A percentile compares a stretch with the other conserved stretches of the same genome.
phyloP scores from a whole-genome alignment of 2,888 invertebrate genomes.

The Lycaena phlaeas region DNA sequence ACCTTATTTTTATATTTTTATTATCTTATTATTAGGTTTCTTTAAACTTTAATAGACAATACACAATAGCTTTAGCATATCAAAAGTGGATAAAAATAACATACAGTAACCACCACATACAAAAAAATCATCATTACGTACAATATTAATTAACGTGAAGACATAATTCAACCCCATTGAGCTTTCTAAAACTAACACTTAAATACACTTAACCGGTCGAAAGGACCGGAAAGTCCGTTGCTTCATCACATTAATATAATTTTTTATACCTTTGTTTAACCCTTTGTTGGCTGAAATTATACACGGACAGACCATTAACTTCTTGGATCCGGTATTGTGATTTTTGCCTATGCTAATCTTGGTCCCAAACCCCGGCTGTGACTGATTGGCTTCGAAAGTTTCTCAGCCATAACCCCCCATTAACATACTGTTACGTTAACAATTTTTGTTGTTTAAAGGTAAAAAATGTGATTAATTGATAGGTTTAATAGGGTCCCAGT shows the following conservation, averaged over 20 bases:
- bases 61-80: too few relatives aligned
- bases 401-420: slow-evolving; percentile 42
- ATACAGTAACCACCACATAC: too few relatives aligned
- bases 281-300: slow-evolving; percentile 56
- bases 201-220: slow-evolving; percentile 42
- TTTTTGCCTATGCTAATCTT: slow-evolving; percentile 60
- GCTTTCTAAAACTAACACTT: slow-evolving; percentile 28
- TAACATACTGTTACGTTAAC: slow-evolving; percentile 27
- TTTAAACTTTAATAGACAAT: too few relatives aligned
- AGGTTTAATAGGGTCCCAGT: neutral
- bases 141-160: slow-evolving; percentile 30
- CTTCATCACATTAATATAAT: slow-evolving; percentile 56
- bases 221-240: slow-evolving; percentile 50
- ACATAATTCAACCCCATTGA: slow-evolving; percentile 32
- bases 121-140: too few relatives aligned
- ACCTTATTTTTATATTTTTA: too few relatives aligned
- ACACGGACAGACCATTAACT: slow-evolving; percentile 56
- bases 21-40: too few relatives aligned
- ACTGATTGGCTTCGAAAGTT: slow-evolving; percentile 51
- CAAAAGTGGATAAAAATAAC: too few relatives aligned
- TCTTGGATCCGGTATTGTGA: slow-evolving; percentile 53
- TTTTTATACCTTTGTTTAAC: slow-evolving; percentile 64
- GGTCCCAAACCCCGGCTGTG: slow-evolving; percentile 42
- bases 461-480: slow-evolving; percentile 3
- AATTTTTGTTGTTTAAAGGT: slow-evolving; percentile 18